Conservation (phyloP, 2,888 invertebrate species). For the Pandemis heparana region DNA sequence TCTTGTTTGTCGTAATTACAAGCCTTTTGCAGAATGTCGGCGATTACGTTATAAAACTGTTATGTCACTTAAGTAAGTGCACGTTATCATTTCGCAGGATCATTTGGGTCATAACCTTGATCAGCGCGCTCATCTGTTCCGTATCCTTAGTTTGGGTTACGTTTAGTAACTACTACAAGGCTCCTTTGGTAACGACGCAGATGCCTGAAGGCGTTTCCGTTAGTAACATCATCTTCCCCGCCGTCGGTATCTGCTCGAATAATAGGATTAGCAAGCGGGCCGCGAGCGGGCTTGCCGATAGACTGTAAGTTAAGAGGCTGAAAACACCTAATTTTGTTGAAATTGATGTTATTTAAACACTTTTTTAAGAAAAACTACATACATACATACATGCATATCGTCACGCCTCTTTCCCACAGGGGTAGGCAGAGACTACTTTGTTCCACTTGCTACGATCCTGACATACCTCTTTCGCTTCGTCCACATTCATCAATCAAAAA, state of each 20-base stretch:
- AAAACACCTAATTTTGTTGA: too few relatives aligned
- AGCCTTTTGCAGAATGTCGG: constrained; percentile 49
- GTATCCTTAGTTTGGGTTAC: constrained; percentile 73
- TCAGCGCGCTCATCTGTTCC: constrained; percentile 72
- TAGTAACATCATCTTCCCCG: constrained; percentile 78
- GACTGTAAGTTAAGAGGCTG: constrained; percentile 77
- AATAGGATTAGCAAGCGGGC: constrained; percentile 80
- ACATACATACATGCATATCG: too few relatives aligned
- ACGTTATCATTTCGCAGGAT: constrained; percentile 56
- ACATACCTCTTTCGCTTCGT: too few relatives aligned
- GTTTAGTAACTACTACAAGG: constrained; percentile 70
- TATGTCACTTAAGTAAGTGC: constrained; percentile 45
- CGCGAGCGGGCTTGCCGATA: constrained; percentile 64
- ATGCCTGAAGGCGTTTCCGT: constrained; percentile 78
- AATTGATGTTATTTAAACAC: too few relatives aligned
- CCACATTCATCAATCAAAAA: too few relatives aligned
- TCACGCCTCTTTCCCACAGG: too few relatives aligned
- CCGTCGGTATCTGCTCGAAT: constrained; percentile 78
- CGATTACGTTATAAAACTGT: constrained; percentile 51
- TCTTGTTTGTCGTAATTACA: constrained; percentile 59
- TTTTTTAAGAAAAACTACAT: too few relatives aligned
- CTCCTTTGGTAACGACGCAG: constrained; percentile 76
- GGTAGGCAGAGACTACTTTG: too few relatives aligned
- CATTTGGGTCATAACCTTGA: constrained; percentile 73
- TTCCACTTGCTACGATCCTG: too few relatives aligned